Conservation (phyloP, 1,140 invertebrate genomes). For the Lysiphlebus fabarum region DNA sequence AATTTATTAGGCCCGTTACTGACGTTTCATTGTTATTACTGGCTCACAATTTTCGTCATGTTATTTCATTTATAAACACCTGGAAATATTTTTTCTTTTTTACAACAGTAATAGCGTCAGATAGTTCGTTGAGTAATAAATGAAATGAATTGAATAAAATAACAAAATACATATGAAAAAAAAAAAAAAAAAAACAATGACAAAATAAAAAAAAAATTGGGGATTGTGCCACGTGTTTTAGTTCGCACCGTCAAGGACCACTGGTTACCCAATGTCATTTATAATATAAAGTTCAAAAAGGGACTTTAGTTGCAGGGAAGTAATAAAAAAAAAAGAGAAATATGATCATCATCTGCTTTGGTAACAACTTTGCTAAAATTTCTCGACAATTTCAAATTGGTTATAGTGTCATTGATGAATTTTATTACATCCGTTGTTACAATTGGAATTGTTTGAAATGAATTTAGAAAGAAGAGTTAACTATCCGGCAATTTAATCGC, state of each 20-base stretch:
- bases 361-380: too few relatives aligned
- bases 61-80: neutral
- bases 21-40: neutral
- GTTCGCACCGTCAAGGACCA: slow-evolving; percentile 19
- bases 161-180: slow-evolving; percentile 4
- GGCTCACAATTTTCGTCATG: slow-evolving; percentile 7
- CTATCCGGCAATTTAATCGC: too few relatives aligned
- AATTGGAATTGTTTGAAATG: too few relatives aligned
- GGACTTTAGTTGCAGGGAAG: too few relatives aligned
- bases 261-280: neutral
- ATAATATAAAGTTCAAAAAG: too few relatives aligned
- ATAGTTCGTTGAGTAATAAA: neutral
- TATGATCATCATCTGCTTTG: too few relatives aligned
- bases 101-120: neutral
- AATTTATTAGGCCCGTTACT: slow-evolving; percentile 23
- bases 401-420: too few relatives aligned
- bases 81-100: neutral
- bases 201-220: neutral
- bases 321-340: too few relatives aligned
- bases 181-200: slow-evolving; percentile 14
- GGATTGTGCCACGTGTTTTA: slow-evolving; percentile 20
- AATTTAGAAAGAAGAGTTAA: too few relatives aligned
- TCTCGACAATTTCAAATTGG: too few relatives aligned
- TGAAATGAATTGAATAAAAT: slow-evolving; percentile 6
- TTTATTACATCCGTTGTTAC: too few relatives aligned